Conservation (phyloP, 2,888 invertebrate genomes). For the Geotrupes spiniger region DNA sequence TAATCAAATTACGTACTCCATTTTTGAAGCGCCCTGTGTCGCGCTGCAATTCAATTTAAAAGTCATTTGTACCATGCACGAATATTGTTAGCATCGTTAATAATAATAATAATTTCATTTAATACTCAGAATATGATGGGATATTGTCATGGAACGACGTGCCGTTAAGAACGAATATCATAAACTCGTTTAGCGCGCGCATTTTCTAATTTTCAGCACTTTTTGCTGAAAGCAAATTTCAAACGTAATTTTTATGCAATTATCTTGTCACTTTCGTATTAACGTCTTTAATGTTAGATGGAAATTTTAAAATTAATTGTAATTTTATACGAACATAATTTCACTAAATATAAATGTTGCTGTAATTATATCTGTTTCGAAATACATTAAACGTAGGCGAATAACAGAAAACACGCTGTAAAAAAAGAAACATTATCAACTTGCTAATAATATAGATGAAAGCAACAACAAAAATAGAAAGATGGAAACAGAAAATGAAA, state of each 20-base stretch:
- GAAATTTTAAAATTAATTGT: no score
- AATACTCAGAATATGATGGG: constrained; percentile 35
- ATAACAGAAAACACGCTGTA: no score
- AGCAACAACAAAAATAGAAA: no score
- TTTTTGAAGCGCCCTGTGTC: constrained; percentile 56
- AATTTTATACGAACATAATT: no score
- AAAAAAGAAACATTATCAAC: no score
- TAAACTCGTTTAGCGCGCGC: constrained; percentile 35
- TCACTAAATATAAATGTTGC: no score
- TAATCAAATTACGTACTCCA: constrained; percentile 66
- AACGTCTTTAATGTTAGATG: background rate
- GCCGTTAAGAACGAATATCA: constrained; percentile 39
- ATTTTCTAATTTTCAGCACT: constrained; percentile 43
- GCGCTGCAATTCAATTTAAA: constrained; percentile 63
- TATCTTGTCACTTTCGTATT: constrained; percentile 18
- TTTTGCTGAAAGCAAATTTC: constrained; percentile 16
- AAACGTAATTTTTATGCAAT: constrained; percentile 17
- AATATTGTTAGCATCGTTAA: constrained; percentile 51
- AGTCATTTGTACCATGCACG: constrained; percentile 61
- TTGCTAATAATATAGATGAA: no score
- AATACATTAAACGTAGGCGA: no score
- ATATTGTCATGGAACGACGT: constrained; percentile 19
- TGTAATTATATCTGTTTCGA: no score
- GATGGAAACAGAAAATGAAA: no score
- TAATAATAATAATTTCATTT: constrained; percentile 53